Evolutionary conservation across 2,797 vertebrate genomes (phyloP).

Genomic region (Saxicola maurus): DNA sequence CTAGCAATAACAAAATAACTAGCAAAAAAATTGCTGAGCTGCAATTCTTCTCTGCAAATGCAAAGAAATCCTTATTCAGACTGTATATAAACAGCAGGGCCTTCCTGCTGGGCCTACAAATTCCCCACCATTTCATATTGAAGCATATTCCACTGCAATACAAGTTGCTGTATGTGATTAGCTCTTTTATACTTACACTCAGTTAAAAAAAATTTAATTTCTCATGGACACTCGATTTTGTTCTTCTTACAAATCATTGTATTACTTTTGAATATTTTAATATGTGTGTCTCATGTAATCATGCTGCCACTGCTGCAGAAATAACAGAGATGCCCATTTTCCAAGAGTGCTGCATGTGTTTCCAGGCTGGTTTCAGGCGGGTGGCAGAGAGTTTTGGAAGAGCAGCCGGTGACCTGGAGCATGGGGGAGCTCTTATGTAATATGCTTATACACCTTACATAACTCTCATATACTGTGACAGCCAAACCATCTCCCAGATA

Average conservation of each 20-base stretch:
- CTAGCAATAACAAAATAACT: background rate
- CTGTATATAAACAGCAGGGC: background rate
- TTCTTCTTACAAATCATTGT: background rate
- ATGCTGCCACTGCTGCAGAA: background rate
- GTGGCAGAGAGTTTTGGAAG: background rate
- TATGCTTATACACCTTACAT: slow-evolving; percentile 21
- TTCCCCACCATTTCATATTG: background rate
- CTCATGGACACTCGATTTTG: background rate
- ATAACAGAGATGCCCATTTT: background rate
- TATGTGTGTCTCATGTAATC: background rate
- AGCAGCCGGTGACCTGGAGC: background rate
- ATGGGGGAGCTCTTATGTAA: slow-evolving; percentile 23
- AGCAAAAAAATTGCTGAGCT: background rate
- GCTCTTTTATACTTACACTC: background rate
- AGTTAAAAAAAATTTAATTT: background rate
- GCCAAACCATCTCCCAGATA: background rate
- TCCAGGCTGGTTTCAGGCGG: background rate
- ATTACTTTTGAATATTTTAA: background rate
- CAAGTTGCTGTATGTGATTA: background rate
- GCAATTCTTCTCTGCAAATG: background rate
- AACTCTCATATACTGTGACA: slow-evolving; percentile 7
- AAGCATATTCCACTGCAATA: background rate
- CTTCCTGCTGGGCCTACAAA: background rate
- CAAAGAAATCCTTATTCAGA: background rate
- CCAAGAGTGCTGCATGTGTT: background rate